Base-by-base conservation (phyloP, 2,113 vertebrate genomes). In the Pterocles orientalis region DNA sequence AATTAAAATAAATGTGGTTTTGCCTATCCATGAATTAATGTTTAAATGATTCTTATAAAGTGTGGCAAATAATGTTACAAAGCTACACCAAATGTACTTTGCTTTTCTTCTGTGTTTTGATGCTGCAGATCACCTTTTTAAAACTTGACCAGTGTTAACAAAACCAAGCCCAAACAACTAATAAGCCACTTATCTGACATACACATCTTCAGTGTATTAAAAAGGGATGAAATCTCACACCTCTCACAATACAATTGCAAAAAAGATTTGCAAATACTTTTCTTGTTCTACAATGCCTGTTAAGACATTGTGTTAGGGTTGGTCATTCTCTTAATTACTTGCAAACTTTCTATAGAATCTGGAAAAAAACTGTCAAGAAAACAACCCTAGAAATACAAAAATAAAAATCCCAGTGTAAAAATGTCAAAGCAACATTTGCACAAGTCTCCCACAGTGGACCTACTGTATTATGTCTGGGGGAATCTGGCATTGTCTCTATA, bases 401-500 rank as follows among this genome's bases (percentile, higher is more conserved):
- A 85, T 47, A 75, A 85, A 95, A 94, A 76, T 29, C 25, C 17
- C 75, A 71, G 65, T 77, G 77, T 94, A 60, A 76, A 91, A 93
- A 90, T 29, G 60, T 94, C 92, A 87, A 53, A 97, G 66, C 18
- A 87, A 66, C 58, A 56, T 85, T 94, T 45, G 65, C 62, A 81
- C 50, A 82, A 65, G 80, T 70, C 58, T 89, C 89, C 94, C 94
- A 97, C 95, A 98, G 88, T 94, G 84, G 78, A 36, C 45, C 88
- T 92, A 92, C 96, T 96, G 92, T 96, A 93, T 94, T 94, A 47
- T 84, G 80, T 97, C 93, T 89, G 83, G 69, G 93, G 89, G 96
- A 96, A 97, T 94, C 93, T 96, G 97, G 92, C 88, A 93, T 94
- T 95, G 95, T 88, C 68, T 98, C 90, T 86, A 86, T 89, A 97